These are phyloP conservation scores for Neolamprologus multifasciatus DNA, from an alignment of 2,797 vertebrate genomes.

Conservation along the genomic window DNA sequence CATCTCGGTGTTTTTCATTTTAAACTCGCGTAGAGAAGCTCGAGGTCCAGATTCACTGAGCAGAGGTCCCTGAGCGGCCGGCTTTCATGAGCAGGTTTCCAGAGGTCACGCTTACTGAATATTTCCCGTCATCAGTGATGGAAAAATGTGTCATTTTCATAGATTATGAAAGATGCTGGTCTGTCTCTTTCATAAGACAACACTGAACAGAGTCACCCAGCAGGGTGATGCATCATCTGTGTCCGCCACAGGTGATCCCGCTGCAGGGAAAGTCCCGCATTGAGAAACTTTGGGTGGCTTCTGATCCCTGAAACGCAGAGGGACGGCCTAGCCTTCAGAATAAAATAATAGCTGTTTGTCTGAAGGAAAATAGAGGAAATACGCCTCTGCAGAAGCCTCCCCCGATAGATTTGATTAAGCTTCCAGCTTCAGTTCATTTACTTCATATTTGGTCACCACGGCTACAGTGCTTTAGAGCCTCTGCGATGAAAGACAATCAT, in stretches of 20 bases:
- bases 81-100: not conserved
- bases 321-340: not conserved
- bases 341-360: not conserved
- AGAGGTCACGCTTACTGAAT: not conserved
- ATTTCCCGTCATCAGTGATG: not conserved
- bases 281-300: not conserved
- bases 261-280: not conserved
- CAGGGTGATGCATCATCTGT: accelerated
- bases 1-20: not conserved
- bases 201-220: accelerated
- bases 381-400: not conserved
- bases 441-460: not conserved
- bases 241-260: accelerated
- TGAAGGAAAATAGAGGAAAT: not conserved
- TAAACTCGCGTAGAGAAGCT: not conserved
- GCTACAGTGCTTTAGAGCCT: not conserved
- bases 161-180: not conserved
- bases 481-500: not conserved
- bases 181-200: not conserved
- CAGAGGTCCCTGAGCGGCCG: accelerated
- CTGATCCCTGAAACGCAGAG: not conserved
- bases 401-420: not conserved
- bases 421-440: not conserved
- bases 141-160: not conserved
- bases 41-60: not conserved